Evolutionary conservation across 2,113 vertebrate species (phyloP).

Genomic region (Uria lomvia): DNA sequence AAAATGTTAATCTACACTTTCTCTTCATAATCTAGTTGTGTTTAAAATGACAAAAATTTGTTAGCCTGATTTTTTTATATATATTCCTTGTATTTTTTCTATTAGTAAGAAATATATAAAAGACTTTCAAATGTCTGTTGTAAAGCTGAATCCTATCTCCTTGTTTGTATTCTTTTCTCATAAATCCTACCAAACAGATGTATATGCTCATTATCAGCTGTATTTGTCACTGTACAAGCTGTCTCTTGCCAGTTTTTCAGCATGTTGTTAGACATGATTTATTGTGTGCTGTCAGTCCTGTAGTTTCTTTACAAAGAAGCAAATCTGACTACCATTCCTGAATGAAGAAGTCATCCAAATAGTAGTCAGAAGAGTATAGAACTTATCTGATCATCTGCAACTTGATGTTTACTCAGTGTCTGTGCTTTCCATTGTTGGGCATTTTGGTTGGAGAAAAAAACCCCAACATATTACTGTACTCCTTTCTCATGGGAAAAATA

Average conservation of each 20-base stretch:
- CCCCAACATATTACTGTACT: neutral
- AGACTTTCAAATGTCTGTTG: slow-evolving; percentile 7
- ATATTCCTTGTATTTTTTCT: slow-evolving; percentile 6
- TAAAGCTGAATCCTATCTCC: neutral
- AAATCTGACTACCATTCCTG: slow-evolving; percentile 57
- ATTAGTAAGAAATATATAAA: slow-evolving; percentile 7
- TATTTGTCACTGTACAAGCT: slow-evolving; percentile 72
- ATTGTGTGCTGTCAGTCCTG: slow-evolving; percentile 71
- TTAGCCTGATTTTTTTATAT: neutral
- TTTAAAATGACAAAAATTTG: slow-evolving; percentile 30
- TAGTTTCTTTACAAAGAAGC: slow-evolving; percentile 64
- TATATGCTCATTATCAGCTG: slow-evolving; percentile 69
- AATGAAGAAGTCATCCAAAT: slow-evolving; percentile 64
- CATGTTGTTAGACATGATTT: slow-evolving; percentile 75
- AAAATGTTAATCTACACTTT: slow-evolving; percentile 63
- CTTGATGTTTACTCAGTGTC: neutral
- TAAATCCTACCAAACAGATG: slow-evolving; percentile 72
- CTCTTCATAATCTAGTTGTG: slow-evolving; percentile 30
- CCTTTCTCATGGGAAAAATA: slow-evolving; percentile 24
- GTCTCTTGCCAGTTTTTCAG: slow-evolving; percentile 71
- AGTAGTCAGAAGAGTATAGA: slow-evolving; percentile 44
- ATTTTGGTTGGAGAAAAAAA: neutral
- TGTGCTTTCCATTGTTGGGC: neutral
- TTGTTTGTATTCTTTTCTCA: slow-evolving; percentile 69
- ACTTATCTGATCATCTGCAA: slow-evolving; percentile 32